Evolutionary conservation across 2,888 invertebrate genomes (phyloP), one percentile per base, ranked within the genome.

Genomic region (Chymomyza caudatula): DNA sequence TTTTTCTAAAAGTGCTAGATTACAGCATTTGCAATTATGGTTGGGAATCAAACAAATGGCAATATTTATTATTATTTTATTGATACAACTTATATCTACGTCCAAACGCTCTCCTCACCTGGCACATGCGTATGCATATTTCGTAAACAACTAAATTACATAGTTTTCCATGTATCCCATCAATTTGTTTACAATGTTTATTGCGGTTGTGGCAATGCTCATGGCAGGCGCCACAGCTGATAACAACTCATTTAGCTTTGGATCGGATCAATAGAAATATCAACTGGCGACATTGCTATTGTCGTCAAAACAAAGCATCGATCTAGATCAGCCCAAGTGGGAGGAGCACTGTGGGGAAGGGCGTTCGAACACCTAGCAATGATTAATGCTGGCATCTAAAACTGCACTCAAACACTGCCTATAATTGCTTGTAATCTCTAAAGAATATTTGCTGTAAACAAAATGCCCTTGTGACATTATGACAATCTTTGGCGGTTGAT

Each of bases 251-350:
- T 19, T 3, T 2, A 15, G 15, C 47, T n/a, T 6, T 13, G 19
- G 11, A 47, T 15, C 47, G 15, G 29, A 37, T 37, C 29, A 37
- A 37, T 37, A 57, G 56, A 47, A 60, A 56, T 5, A 44, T 51
- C 37, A n/a, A 54, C 64, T 49, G 57, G 71, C 71, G 69, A 69
- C 69, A 71, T 59, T 60, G 58, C 57, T 56, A 59, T 25, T 66
- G 67, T 63, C 29, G 71, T 67, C 53, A 71, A 60, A 66, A 60
- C 73, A 68, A 59, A 43, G 17, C 29, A 54, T 23, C 15, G 60
- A 49, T 56, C 56, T 63, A 63, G 68, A 63, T 75, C 66, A 67
- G 52, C 51, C 53, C 49, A 11, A 37, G 11, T 37, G 8, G 29
- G 29, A 37, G 25, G 25, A n/a, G n/a, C n/a, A n/a, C n/a, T n/a